Evolutionary conservation across 2,888 invertebrate genomes (phyloP), one percentile per base, ranked within the genome.

Genomic region (Acleris holmiana): DNA sequence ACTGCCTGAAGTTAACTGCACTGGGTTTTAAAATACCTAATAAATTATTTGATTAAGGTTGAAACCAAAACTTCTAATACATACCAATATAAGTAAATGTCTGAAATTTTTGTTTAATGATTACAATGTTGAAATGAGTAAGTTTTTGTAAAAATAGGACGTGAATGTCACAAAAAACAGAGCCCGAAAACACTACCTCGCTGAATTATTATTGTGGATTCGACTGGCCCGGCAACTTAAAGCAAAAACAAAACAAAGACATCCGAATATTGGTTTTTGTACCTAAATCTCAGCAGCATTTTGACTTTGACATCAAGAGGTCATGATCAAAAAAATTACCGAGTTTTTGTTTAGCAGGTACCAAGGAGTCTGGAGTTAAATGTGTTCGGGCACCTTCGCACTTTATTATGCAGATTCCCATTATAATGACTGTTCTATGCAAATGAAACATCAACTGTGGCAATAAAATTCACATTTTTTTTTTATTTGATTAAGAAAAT

Each of bases 231-330:
- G 19, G 18, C 35, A 23, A 40, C 21, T 54, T 54, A 44, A n/a
- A 10, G 2, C 44, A 54, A 4, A 41, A 55, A 44, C 59, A 65
- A 58, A 54, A 65, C 23, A 5, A 67, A 75, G 29, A 72, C 70
- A 73, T 57, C 66, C 57, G n/a, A 69, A 53, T 64, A 66, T 68
- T 60, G 25, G 66, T 67, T 63, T 69, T 69, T 67, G 68, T 68
- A 61, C 58, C 50, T 54, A 61, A 67, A 69, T 69, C 75, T 67
- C 70, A 65, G 70, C 67, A 72, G 69, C 73, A 80, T 80, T 67
- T 84, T 80, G 76, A 82, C 82, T 80, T 75, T 82, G 83, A 77
- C 82, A 79, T 76, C 72, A 69, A 79, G 83, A 82, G 80, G 83
- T 83, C 82, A 79, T 76, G 80, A 79, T 79, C 74, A 79, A 80